Evolutionary conservation across 2,888 invertebrate species (phyloP), one percentile per base, ranked within the genome.

Genomic region (Leptopilina myrica): DNA sequence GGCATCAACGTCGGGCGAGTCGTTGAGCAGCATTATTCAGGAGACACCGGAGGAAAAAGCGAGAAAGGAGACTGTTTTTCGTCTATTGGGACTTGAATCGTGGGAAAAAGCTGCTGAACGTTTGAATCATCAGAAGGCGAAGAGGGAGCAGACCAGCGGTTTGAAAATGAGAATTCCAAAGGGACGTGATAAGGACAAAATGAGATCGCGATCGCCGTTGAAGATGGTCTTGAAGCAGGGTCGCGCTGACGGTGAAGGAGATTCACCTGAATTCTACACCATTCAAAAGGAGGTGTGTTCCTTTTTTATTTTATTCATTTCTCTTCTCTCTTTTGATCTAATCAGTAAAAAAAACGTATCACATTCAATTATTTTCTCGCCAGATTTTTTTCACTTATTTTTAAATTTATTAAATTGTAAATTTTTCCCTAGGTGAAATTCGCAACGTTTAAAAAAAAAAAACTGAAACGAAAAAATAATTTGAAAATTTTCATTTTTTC

Each of bases 221-320:
- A 96, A 96, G 92, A 96, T 96, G 95, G 96, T 96, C 81, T 94
- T 96, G 87, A 95, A 95, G 89, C 93, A 93, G 84, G 90, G 95
- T 67, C 93, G 94, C 1, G 94, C 93, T 3, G 92, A 92, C 43
- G 90, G 90, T 53, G 91, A 92, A 64, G 92, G 93, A 59, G 93
- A 93, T 79, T 91, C 93, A 73, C 88, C 91, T 53, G 92, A 92
- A 79, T 95, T 95, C 89, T 95, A 95, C 92, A 95, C 95, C 88
- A 95, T 95, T 88, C 95, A 94, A 90, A 95, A 95, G 92, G 95
- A 95, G 93, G 95, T 94, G 84, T 91, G 91, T 86, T n/a, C n/a
- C n/a, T n/a, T 62, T 62, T 20, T 62, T 4, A 20, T 73, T 73
- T 11, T 20, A 9, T 73, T 46, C n/a, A 49, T 33, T 43, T 43